Percentiles rank a stretch among this genome's conserved stretches.
phyloP scores from a whole-genome alignment of 2,797 vertebrate genomes.

The Luscinia luscinia region DNA sequence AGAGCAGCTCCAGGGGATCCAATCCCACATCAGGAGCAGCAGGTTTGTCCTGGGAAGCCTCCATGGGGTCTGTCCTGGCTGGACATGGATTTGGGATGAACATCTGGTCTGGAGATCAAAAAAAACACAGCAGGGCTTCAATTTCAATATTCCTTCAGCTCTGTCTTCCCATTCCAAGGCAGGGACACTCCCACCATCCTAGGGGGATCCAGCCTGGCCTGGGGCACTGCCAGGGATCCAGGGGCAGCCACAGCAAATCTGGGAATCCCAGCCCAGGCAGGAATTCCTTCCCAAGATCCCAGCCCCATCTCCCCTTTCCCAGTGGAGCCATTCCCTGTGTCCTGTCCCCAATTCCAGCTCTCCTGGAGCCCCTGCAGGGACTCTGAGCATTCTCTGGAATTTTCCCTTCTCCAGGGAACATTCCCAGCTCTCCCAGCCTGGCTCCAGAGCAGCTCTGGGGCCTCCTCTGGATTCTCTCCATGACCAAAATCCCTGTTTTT shows the following conservation, averaged over 20 bases:
- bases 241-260: neutral
- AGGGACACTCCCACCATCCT: fast-evolving
- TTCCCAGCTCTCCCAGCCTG: neutral
- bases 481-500: neutral
- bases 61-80: fast-evolving
- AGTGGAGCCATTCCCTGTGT: neutral
- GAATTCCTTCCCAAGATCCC: neutral
- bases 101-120: neutral
- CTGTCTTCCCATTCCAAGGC: neutral
- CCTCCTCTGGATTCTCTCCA: neutral
- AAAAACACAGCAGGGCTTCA: neutral
- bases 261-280: neutral
- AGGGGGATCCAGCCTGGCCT: fast-evolving
- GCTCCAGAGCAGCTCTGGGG: fast-evolving
- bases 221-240: neutral
- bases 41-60: neutral
- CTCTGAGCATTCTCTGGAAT: fast-evolving
- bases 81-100: neutral
- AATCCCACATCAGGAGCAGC: neutral
- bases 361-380: neutral
- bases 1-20: neutral
- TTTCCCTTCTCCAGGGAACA: neutral
- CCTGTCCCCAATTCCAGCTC: neutral
- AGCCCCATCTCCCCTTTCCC: neutral
- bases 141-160: neutral